Conservation (phyloP, 2,113 vertebrate genomes). For the Embiotoca jacksoni region DNA sequence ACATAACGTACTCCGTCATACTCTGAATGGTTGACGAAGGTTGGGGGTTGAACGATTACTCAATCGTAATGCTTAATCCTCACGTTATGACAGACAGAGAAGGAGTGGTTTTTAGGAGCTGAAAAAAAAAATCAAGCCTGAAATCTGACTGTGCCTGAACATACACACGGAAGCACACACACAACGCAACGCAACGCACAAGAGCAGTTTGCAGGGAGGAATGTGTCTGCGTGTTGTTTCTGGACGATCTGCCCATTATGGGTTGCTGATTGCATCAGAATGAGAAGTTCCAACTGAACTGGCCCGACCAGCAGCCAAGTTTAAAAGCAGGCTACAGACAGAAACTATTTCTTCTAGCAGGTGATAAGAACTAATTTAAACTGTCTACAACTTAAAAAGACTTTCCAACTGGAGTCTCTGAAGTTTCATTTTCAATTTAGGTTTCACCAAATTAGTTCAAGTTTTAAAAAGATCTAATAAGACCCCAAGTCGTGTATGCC, state of each 20-base stretch:
- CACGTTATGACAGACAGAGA: constrained; percentile 58
- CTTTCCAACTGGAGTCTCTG: neutral
- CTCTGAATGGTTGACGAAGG: constrained; percentile 57
- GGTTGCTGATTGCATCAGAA: constrained; percentile 13
- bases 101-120: constrained; percentile 7
- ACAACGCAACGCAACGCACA: constrained; percentile 15
- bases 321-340: constrained; percentile 20
- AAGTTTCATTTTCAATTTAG: constrained; percentile 4
- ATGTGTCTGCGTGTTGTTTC: constrained; percentile 10
- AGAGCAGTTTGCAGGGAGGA: neutral
- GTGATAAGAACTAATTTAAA: neutral
- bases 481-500: neutral
- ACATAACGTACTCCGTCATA: constrained; percentile 62
- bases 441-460: neutral
- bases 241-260: neutral
- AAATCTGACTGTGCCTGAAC: constrained; percentile 22
- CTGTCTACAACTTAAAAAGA: neutral
- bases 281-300: constrained; percentile 28
- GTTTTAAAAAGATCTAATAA: neutral
- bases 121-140: constrained; percentile 30
- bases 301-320: constrained; percentile 3
- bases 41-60: constrained; percentile 70
- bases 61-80: constrained; percentile 63
- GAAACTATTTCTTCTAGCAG: constrained; percentile 1
- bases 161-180: neutral